Conservation (phyloP, 2,888 invertebrate genomes). For the Andrena flavipes region DNA sequence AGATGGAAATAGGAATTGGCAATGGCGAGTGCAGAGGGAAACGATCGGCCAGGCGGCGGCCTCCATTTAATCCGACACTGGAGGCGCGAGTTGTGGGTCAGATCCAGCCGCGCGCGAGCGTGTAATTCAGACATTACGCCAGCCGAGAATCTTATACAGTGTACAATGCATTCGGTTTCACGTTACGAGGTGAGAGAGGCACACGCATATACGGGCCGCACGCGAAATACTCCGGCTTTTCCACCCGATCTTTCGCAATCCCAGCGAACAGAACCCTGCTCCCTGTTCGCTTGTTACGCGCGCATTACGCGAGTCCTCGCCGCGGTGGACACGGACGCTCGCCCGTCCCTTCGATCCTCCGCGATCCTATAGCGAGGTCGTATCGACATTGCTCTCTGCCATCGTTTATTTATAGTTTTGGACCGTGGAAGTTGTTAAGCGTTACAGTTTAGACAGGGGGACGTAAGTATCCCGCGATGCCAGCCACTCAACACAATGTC, state of each 20-base stretch:
- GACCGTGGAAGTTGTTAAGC: slow-evolving; percentile 7
- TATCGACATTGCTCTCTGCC: neutral
- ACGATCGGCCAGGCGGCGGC: neutral
- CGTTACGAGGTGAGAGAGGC: slow-evolving; percentile 75
- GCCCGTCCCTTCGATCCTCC: neutral
- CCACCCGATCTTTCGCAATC: slow-evolving; percentile 54
- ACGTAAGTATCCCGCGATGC: neutral
- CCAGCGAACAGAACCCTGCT: slow-evolving; percentile 25
- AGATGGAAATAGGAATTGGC: neutral
- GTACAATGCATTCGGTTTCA: slow-evolving; percentile 78
- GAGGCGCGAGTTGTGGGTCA: slow-evolving; percentile 60
- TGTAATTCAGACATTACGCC: slow-evolving; percentile 74
- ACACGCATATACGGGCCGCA: slow-evolving; percentile 45
- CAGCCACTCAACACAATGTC: slow-evolving; percentile 21
- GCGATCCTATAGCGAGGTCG: neutral
- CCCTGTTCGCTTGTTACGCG: slow-evolving; percentile 25
- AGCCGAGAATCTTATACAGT: slow-evolving; percentile 65
- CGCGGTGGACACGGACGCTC: too few relatives aligned
- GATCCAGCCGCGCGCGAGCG: slow-evolving; percentile 63
- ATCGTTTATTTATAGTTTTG: slow-evolving; percentile 34
- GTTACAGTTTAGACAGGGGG: slow-evolving; percentile 4
- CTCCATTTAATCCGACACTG: slow-evolving; percentile 38
- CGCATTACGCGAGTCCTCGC: neutral
- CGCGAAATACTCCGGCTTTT: slow-evolving; percentile 46
- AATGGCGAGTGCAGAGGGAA: neutral